Evolutionary conservation across 2,888 invertebrate genomes (phyloP), one percentile per base, ranked within the genome.

Genomic region (Cephus spinipes): DNA sequence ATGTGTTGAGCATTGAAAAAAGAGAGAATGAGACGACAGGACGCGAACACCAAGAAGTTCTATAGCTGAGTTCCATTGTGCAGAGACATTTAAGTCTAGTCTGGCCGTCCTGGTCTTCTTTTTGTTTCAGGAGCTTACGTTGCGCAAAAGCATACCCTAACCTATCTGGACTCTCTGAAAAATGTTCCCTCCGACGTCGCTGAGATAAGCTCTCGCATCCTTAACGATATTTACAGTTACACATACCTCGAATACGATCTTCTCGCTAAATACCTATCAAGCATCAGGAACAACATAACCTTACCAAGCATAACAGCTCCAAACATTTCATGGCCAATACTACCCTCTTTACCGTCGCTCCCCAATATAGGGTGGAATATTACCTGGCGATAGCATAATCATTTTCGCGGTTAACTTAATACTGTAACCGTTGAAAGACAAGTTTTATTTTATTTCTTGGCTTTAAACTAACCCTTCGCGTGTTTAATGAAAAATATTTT

Each of bases 121-220:
- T 91, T 90, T 91, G 91, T 92, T 92, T 89, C 91, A 92, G 91
- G 91, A 85, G 84, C 89, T 88, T 90, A 89, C 89, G 77, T 89
- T 88, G 86, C 87, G 85, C 88, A 89, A 88, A 89, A 87, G 82
- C 85, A 91, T 87, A 86, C 89, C 87, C 88, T 89, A 88, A 86
- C 85, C 83, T 86, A 82, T 87, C 85, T 88, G 89, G 89, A 91
- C 83, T 88, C 87, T 85, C 87, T 90, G 83, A 87, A 87, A 85
- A 89, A 89, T 86, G 85, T 88, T 86, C 84, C 85, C 78, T 82
- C 89, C 79, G 87, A 82, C 85, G 85, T 89, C 85, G 87, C 87
- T 83, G 86, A 89, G 84, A 89, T 86, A 82, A 87, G 87, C 84
- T 86, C 85, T 87, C 85, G 83, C 85, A 85, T 88, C 85, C 85